Base-by-base conservation (phyloP, 1,140 invertebrate species). In the Pseudobourletiella spinata region DNA sequence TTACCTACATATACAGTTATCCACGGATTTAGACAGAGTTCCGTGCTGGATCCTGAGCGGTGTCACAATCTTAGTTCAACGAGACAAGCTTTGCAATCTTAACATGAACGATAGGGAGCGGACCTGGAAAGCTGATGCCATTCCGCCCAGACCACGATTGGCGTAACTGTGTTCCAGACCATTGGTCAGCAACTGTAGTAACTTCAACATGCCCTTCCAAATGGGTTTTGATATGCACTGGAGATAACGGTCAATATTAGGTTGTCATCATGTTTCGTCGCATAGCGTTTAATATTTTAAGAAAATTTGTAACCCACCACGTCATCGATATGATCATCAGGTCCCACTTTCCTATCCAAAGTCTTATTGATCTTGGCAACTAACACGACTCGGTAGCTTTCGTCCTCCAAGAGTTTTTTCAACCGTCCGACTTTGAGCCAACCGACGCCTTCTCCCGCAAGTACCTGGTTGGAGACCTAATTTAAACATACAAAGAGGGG, bases 351-450 rank as follows among this genome's bases (percentile, higher is more conserved):
- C 67, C 85, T 85, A 70, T 95, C 93, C 20, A 98, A 80, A 61
- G 92, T 94, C 68, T 88, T 87, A 75, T 99, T 99, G 8, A 99
- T 78, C 73, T 96, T 93, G 52, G 88, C 91, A 1, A 98, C 84
- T 11, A 98, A 88, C 75, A 99, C 86, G 73, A 95, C 96, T 29
- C 97, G 81, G 78, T 98, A 96, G 57, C 89, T 97, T 78, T 99
- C 97, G 76, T 99, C 95, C 76, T 99, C 96, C 91, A 99, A 95
- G 3, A 99, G 76, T 73, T 96, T 95, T 72, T 92, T 94, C 20
- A 99, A 78, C 32, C 95, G 83, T 72, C 90, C 95, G 4, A 95
- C 75, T 76, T 98, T 96, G 20, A 99, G 78, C 91, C 95, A 98
- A 32, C 95, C 92, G 16, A 99, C 86, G 2, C 96, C 95, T 79